These are phyloP conservation scores for Phenacoccus solenopsis DNA, from an alignment of 1,140 invertebrate species.

Conservation along the genomic window DNA sequence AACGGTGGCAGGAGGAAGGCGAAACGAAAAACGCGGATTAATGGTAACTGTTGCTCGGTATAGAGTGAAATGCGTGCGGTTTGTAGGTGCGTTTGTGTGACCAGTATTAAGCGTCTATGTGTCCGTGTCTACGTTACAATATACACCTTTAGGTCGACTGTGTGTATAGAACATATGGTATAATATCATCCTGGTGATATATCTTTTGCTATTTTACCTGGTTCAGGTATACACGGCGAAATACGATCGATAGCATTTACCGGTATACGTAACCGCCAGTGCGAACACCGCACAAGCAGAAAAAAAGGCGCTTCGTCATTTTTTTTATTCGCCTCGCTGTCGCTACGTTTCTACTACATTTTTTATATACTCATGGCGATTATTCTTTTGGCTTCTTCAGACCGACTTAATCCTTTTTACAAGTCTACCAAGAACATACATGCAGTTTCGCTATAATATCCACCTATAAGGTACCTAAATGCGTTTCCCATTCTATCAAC, in stretches of 20 bases:
- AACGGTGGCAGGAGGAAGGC: no score
- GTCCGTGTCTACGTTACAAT: neutral
- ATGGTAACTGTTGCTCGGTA: neutral
- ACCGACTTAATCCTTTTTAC: no score
- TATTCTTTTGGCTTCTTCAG: no score
- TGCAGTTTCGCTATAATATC: no score
- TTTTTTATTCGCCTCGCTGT: no score
- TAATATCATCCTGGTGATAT: slow-evolving; percentile 2
- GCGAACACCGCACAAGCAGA: no score
- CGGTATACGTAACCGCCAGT: neutral
- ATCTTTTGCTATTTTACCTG: slow-evolving; percentile 2
- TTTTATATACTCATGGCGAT: no score
- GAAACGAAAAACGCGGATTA: neutral
- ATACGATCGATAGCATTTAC: neutral
- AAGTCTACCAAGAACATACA: no score
- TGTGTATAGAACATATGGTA: neutral
- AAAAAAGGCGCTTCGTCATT: no score
- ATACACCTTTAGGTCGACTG: neutral
- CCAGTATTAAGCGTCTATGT: neutral
- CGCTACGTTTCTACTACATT: no score
- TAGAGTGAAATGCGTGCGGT: neutral
- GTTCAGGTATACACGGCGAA: neutral
- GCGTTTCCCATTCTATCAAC: no score
- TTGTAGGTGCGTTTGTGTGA: neutral
- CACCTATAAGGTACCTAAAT: no score